Evolutionary conservation across 2,797 vertebrate genomes (phyloP).

Genomic region (Sylvia borin): DNA sequence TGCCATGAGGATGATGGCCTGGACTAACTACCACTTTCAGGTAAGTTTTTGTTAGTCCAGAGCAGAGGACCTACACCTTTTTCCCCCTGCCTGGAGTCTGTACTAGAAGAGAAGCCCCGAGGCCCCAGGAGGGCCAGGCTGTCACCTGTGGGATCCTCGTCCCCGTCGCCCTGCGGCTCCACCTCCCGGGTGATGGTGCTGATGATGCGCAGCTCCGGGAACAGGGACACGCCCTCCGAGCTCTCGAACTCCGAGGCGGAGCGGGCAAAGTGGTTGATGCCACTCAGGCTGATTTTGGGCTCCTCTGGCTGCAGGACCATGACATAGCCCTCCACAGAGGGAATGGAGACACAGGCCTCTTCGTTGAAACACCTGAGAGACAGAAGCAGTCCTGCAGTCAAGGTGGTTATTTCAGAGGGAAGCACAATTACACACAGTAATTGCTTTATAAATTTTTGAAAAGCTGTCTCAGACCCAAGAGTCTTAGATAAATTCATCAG

Average conservation of each 20-base stretch:
- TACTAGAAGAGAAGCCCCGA: no score
- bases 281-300: slow-evolving; percentile 95
- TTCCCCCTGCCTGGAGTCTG: background rate
- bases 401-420: background rate
- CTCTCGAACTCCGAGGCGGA: slow-evolving; percentile 94
- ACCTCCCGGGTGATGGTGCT: slow-evolving; percentile 96
- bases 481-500: slow-evolving; percentile 30
- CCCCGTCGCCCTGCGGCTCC: slow-evolving; percentile 86
- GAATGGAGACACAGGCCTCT: slow-evolving; percentile 86
- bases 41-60: background rate
- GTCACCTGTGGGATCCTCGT: slow-evolving; percentile 93
- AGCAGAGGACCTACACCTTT: background rate
- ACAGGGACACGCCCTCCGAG: slow-evolving; percentile 88
- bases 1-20: background rate
- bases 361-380: slow-evolving; percentile 87
- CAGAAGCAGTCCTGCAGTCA: background rate
- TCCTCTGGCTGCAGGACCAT: slow-evolving; percentile 97
- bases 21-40: background rate
- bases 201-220: slow-evolving; percentile 94
- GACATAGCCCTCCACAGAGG: slow-evolving; percentile 89
- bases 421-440: background rate
- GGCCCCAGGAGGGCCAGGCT: no score
- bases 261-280: slow-evolving; percentile 95
- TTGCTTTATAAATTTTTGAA: slow-evolving; percentile 23
- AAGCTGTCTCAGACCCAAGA: slow-evolving; percentile 13